Conservation (phyloP, 2,888 invertebrate genomes). For the Drosophila kuntzei region DNA sequence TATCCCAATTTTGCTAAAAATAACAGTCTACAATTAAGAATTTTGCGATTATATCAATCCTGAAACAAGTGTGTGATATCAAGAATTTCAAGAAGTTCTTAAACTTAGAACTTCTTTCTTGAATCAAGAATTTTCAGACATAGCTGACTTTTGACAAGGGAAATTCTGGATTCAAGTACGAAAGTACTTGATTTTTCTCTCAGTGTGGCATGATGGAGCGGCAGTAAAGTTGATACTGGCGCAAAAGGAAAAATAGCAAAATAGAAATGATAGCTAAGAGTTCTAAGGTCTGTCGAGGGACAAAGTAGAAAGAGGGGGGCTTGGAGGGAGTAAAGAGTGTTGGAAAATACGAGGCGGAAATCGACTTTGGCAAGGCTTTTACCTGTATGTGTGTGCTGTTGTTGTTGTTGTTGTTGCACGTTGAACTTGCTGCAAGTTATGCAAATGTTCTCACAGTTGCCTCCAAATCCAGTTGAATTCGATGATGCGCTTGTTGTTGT, state of each 20-base stretch:
- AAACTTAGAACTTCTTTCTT: no score
- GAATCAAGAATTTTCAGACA: no score
- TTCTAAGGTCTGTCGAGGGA: not conserved
- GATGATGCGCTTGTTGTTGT: slow-evolving; percentile 24
- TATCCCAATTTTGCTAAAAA: no score
- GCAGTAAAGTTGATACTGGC: slow-evolving; percentile 70
- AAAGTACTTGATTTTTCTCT: no score
- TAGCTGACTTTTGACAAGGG: no score
- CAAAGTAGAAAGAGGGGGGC: not conserved
- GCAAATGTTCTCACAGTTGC: slow-evolving; percentile 64
- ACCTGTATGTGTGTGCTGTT: slow-evolving; percentile 58
- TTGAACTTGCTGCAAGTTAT: slow-evolving; percentile 73
- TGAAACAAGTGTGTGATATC: no score
- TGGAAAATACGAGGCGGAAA: slow-evolving; percentile 58
- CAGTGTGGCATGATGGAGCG: slow-evolving; percentile 72
- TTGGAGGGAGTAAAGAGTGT: not conserved
- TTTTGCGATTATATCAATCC: no score
- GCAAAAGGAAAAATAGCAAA: slow-evolving; percentile 61
- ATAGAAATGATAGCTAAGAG: slow-evolving; percentile 72
- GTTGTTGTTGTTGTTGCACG: slow-evolving; percentile 29
- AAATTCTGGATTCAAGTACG: no score
- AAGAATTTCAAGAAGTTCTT: no score
- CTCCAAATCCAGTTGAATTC: slow-evolving; percentile 31
- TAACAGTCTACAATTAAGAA: no score
- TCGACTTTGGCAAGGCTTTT: slow-evolving; percentile 76